phyloP scores from a whole-genome alignment of 2,888 invertebrate species.

The Latheticus oryzae region DNA sequence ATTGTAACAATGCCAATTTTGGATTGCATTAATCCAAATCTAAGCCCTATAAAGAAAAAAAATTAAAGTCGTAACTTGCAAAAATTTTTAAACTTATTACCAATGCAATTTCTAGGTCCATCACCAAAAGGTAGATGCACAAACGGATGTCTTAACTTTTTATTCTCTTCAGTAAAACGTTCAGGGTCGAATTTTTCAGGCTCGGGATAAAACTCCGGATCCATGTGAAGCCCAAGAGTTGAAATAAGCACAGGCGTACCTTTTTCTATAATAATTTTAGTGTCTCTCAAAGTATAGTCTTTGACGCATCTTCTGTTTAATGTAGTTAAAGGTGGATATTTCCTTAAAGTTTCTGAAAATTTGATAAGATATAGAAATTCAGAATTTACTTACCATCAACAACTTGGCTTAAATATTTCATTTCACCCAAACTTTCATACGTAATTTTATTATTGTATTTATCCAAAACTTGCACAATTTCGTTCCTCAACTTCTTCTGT shows the following conservation, averaged over 20 bases:
- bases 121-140: slow-evolving; percentile 58
- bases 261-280: slow-evolving; percentile 50
- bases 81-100: slow-evolving; percentile 42
- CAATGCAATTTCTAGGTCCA: slow-evolving; percentile 57
- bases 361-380: background rate
- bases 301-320: slow-evolving; percentile 51
- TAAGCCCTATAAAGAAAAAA: slow-evolving; percentile 52
- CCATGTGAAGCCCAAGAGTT: slow-evolving; percentile 57
- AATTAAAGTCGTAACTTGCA: slow-evolving; percentile 2
- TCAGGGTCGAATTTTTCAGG: slow-evolving; percentile 63
- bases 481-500: slow-evolving; percentile 64
- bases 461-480: slow-evolving; percentile 58
- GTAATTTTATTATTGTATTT: slow-evolving; percentile 59
- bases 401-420: slow-evolving; percentile 65
- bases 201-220: slow-evolving; percentile 59
- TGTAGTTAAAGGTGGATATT: slow-evolving; percentile 58
- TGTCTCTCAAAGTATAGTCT: slow-evolving; percentile 44
- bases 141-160: slow-evolving; percentile 51
- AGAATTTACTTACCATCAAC: slow-evolving; percentile 47
- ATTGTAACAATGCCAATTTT: slow-evolving; percentile 51
- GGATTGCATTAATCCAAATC: slow-evolving; percentile 54
- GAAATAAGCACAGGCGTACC: slow-evolving; percentile 58
- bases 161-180: slow-evolving; percentile 58
- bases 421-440: slow-evolving; percentile 64
- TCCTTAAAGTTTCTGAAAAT: slow-evolving; percentile 20